phyloP scores from a whole-genome alignment of 2,113 vertebrate species.

The Jacana jacana region DNA sequence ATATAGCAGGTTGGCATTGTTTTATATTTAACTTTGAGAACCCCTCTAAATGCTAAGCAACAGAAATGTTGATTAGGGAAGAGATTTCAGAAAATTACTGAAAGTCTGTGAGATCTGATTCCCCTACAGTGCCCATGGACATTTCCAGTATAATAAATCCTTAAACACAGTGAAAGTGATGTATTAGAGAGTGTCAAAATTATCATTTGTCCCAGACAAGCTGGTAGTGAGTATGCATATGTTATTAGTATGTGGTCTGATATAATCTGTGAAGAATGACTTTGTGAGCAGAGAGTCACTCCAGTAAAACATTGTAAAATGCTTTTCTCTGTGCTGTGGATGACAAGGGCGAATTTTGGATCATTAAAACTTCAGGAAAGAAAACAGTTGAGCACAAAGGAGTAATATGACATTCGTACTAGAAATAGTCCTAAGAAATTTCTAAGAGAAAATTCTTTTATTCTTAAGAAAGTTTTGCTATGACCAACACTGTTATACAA shows the following conservation, averaged over 20 bases:
- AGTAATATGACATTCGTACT: neutral
- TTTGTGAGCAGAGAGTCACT: neutral
- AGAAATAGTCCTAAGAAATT: neutral
- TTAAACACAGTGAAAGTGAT: conserved; percentile 37
- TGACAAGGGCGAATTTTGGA: neutral
- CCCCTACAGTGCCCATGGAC: neutral
- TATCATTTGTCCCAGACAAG: conserved; percentile 63
- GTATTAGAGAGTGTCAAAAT: conserved; percentile 50
- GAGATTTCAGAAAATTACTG: conserved; percentile 16
- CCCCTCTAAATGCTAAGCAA: neutral
- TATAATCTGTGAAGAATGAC: conserved; percentile 37
- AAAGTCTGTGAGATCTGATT: neutral
- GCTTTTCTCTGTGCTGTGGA: neutral
- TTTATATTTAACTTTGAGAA: neutral
- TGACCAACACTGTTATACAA: neutral
- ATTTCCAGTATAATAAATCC: conserved; percentile 41
- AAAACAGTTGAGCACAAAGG: neutral
- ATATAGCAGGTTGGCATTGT: neutral
- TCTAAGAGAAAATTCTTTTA: neutral
- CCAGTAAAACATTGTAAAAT: conserved; percentile 25
- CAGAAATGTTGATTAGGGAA: neutral
- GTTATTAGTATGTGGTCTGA: conserved; percentile 44
- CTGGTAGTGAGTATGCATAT: conserved; percentile 46
- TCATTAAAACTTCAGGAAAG: neutral
- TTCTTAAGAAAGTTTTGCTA: neutral